Percentiles rank a stretch among this genome's conserved stretches.
These are phyloP conservation scores for Yoshiicerus persimilis DNA, from an alignment of 1,140 invertebrate genomes.

Conservation along the genomic window DNA sequence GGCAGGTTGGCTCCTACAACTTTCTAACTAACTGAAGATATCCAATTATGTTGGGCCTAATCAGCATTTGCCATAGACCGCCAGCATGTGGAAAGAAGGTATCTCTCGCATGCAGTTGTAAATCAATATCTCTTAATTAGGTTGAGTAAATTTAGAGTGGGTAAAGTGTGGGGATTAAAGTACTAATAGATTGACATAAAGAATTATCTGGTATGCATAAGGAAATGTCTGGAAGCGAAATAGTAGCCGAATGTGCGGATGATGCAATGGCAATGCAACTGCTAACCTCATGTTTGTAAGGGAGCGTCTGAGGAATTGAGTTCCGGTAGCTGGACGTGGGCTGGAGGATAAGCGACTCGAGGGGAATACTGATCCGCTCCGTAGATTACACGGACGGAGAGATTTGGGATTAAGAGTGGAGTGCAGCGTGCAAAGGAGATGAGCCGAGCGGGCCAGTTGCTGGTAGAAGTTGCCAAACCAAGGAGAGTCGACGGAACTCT, in stretches of 20 bases:
- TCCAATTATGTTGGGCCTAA: no score
- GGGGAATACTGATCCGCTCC: background rate
- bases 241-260: background rate
- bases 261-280: background rate
- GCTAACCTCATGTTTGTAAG: background rate
- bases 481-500: background rate
- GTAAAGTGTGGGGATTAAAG: background rate
- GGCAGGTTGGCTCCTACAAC: no score
- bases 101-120: no score
- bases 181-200: background rate
- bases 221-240: background rate
- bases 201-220: background rate
- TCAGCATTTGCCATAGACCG: no score
- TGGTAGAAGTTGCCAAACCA: background rate
- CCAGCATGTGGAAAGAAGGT: no score
- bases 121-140: background rate
- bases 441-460: background rate
- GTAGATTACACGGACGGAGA: background rate
- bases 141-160: background rate
- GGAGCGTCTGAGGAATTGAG: background rate
- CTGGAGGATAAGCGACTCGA: background rate
- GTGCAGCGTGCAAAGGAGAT: background rate
- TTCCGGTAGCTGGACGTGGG: background rate
- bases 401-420: background rate
- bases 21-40: no score